These are phyloP conservation scores for Heteromormyrus szaboi DNA, from an alignment of 2,797 vertebrate species.

Conservation along the genomic window DNA sequence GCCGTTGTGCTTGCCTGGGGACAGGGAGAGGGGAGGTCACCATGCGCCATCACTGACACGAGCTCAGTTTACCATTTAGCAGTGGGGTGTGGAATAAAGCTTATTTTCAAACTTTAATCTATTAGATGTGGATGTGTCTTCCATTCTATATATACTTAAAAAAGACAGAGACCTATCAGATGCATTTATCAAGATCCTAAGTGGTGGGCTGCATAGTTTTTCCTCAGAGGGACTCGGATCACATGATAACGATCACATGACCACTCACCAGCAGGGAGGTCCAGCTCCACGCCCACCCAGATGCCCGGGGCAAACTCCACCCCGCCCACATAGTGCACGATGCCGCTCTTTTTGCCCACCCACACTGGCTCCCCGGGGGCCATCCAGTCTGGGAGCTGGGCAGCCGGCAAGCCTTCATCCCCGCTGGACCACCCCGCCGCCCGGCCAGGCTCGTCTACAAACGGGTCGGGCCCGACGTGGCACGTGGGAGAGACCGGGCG, in stretches of 20 bases:
- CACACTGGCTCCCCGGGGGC: conserved; percentile 70
- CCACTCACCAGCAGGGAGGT: conserved; percentile 70
- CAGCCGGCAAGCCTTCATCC: conserved; percentile 58
- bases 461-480: conserved; percentile 23
- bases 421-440: conserved; percentile 58
- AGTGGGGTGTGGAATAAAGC: neutral
- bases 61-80: neutral
- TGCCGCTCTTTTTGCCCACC: conserved; percentile 70
- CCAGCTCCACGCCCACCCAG: conserved; percentile 76
- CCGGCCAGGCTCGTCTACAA: conserved; percentile 28
- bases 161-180: neutral
- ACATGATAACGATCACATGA: neutral
- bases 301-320: conserved; percentile 78
- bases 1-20: conserved; percentile 69
- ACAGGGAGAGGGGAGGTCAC: neutral
- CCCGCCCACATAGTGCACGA: conserved; percentile 69
- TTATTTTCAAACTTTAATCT: neutral
- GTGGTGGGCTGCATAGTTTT: neutral
- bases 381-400: conserved; percentile 70
- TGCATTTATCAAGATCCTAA: neutral
- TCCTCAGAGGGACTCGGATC: neutral
- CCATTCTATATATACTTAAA: neutral
- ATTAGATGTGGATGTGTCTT: neutral
- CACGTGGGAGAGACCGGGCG: conserved; percentile 14
- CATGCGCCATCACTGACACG: neutral